Evolutionary conservation across 1,140 invertebrate genomes (phyloP).

Genomic region (Megalonaias nervosa): DNA sequence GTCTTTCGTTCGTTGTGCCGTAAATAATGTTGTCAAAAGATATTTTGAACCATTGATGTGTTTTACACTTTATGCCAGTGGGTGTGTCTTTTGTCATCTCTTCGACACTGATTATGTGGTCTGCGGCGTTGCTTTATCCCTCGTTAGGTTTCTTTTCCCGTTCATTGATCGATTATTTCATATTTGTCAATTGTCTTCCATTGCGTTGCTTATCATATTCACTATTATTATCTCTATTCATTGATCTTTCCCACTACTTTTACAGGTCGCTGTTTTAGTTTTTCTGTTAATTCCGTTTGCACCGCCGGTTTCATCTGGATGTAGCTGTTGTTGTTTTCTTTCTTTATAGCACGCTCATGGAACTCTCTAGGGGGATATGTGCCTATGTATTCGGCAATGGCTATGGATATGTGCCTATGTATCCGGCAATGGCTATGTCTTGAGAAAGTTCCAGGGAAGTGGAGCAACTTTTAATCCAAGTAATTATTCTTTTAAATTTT

Average conservation of each 20-base stretch:
- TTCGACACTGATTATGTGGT: background rate
- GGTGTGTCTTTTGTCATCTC: constrained; percentile 6
- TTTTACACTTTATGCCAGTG: constrained; percentile 9
- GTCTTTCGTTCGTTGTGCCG: background rate
- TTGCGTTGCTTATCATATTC: background rate
- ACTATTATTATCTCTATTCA: background rate
- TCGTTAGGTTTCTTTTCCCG: background rate
- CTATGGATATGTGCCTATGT: constrained; percentile 6
- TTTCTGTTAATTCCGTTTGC: background rate
- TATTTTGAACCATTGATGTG: constrained; percentile 6
- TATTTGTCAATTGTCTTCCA: background rate
- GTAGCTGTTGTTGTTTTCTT: constrained; percentile 7
- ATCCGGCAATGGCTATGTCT: background rate
- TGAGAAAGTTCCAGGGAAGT: background rate
- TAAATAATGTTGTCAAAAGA: background rate
- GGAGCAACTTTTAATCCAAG: constrained; percentile 4
- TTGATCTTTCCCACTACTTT: constrained; percentile 1
- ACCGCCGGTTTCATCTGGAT: constrained; percentile 6
- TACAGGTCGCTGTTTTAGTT: background rate
- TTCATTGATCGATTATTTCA: background rate
- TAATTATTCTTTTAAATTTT: constrained; percentile 5
- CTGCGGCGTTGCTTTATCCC: background rate
- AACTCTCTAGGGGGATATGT: background rate
- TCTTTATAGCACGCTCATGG: constrained; percentile 3
- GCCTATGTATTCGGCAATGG: constrained; percentile 2